Evolutionary conservation across 37 sponge, comb jelly and placozoan species (phyloP).

Genomic region (Chondrosia reniformis): DNA sequence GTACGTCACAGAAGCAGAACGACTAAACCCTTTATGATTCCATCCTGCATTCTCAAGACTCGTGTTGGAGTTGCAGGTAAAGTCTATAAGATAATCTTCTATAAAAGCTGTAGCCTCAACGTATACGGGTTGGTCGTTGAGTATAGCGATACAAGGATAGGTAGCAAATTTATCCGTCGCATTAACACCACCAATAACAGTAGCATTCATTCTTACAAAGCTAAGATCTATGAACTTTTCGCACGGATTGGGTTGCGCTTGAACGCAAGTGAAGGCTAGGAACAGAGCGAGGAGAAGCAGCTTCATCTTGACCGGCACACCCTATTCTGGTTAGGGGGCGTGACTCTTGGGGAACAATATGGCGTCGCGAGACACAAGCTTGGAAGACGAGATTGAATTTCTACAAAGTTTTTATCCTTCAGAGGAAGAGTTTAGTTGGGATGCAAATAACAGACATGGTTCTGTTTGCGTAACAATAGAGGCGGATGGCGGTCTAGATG

Average conservation of each 20-base stretch:
- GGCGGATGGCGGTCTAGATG: neutral
- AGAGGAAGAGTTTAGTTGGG: slow-evolving; percentile 23
- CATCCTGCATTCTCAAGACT: too few relatives aligned
- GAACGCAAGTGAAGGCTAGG: too few relatives aligned
- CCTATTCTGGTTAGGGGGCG: too few relatives aligned
- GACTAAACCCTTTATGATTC: too few relatives aligned
- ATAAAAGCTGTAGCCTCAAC: neutral
- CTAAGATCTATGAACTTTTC: too few relatives aligned
- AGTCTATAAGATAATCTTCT: neutral
- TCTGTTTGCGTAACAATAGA: neutral
- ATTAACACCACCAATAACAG: too few relatives aligned
- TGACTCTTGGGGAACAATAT: neutral
- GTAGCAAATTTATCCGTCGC: neutral
- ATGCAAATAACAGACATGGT: neutral
- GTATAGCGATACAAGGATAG: neutral
- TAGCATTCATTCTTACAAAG: too few relatives aligned
- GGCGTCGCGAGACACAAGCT: neutral
- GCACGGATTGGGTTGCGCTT: too few relatives aligned
- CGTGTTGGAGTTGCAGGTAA: neutral
- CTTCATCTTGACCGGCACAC: too few relatives aligned
- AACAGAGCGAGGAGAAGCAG: too few relatives aligned
- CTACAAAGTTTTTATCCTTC: slow-evolving; percentile 3
- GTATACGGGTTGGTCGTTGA: neutral
- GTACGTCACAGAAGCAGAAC: too few relatives aligned
- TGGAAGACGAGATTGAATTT: slow-evolving; percentile 27